Evolutionary conservation across 1,140 invertebrate species (phyloP).

Genomic region (Leptinotarsa undecemlineata): DNA sequence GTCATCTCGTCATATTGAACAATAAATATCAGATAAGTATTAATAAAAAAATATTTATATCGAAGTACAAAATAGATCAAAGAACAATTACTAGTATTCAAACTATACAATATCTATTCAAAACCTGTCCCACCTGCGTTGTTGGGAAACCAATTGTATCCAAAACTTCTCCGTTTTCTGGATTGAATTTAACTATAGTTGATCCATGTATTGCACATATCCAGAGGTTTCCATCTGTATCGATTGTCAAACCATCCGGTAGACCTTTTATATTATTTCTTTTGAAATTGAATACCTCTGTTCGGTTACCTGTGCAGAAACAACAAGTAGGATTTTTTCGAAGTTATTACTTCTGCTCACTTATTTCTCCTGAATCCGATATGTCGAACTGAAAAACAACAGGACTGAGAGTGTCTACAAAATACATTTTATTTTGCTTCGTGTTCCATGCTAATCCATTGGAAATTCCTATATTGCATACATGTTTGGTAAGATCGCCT

Average conservation of each 20-base stretch:
- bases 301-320: slow-evolving; percentile 41
- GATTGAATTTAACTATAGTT: slow-evolving; percentile 49
- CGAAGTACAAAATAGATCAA: background rate
- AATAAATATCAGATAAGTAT: background rate
- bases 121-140: background rate
- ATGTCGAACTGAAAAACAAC: slow-evolving; percentile 66
- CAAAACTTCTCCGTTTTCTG: slow-evolving; percentile 49
- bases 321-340: background rate
- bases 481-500: slow-evolving; percentile 44
- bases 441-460: slow-evolving; percentile 37
- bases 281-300: slow-evolving; percentile 40
- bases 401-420: slow-evolving; percentile 68
- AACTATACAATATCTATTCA: background rate
- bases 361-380: slow-evolving; percentile 65
- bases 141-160: slow-evolving; percentile 15
- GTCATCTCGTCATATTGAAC: background rate
- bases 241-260: slow-evolving; percentile 73
- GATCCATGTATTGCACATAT: slow-evolving; percentile 60
- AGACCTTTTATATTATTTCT: slow-evolving; percentile 47
- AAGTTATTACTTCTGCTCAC: background rate
- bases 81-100: background rate
- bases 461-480: slow-evolving; percentile 34
- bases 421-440: slow-evolving; percentile 67
- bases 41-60: background rate
- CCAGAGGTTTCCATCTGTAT: slow-evolving; percentile 67